Evolutionary conservation across 1,140 invertebrate species (phyloP).

Genomic region (Papilio polyxenes): DNA sequence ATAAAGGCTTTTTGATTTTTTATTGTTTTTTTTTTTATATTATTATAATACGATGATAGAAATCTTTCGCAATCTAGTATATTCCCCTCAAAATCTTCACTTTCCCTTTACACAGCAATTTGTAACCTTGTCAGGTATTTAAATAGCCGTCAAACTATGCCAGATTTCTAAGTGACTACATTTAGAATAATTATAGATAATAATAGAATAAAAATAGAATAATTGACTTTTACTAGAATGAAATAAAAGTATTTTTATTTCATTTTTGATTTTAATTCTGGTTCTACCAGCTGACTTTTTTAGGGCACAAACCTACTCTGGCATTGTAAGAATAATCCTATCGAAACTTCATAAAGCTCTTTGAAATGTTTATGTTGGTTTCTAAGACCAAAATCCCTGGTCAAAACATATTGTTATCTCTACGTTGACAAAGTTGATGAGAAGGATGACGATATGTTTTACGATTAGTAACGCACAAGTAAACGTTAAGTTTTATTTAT

Average conservation of each 20-base stretch:
- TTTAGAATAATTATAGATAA: not conserved
- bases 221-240: not conserved
- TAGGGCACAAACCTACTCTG: not conserved
- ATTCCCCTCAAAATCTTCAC: not conserved
- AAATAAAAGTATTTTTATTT: no score
- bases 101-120: not conserved
- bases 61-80: not conserved
- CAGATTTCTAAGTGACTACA: constrained; percentile 4
- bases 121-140: constrained; percentile 4
- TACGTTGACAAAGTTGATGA: no score
- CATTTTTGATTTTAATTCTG: no score
- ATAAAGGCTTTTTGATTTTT: not conserved
- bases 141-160: not conserved
- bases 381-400: no score
- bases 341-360: not conserved
- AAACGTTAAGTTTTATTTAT: not conserved
- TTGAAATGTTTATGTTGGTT: not conserved
- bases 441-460: no score
- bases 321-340: not conserved
- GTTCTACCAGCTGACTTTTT: no score
- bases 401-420: no score
- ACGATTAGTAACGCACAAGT: not conserved
- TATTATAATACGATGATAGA: not conserved
- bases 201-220: no score
- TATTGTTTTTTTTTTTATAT: not conserved